phyloP scores from a whole-genome alignment of 1,140 invertebrate species.

The Drosophila setifemur region DNA sequence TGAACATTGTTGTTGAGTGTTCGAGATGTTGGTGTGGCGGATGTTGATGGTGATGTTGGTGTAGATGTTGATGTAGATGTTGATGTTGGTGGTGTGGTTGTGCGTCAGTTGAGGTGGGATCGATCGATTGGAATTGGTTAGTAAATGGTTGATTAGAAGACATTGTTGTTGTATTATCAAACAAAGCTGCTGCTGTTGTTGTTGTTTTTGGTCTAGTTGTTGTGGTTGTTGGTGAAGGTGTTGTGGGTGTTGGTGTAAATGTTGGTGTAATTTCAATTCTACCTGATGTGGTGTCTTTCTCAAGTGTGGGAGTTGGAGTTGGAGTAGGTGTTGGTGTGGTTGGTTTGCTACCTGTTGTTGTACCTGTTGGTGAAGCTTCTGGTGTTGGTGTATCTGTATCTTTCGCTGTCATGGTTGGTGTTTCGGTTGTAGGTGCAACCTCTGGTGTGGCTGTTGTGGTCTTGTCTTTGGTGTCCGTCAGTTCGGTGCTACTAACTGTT shows the following conservation, averaged over 20 bases:
- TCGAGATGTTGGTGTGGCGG: conserved; percentile 6
- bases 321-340: not conserved
- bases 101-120: conserved; percentile 42
- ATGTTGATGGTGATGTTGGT: not conserved
- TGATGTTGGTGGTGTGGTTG: conserved; percentile 14
- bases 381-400: not conserved
- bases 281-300: conserved; percentile 2
- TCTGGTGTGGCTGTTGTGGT: not conserved
- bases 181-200: conserved; percentile 43
- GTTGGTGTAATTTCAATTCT: not conserved
- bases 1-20: conserved; percentile 3
- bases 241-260: not conserved
- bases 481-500: conserved; percentile 6
- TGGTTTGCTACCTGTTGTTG: not conserved
- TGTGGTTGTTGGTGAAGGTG: conserved; percentile 1
- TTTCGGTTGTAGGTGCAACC: not conserved
- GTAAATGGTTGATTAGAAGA: conserved; percentile 48
- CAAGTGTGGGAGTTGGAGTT: too few species aligned
- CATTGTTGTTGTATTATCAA: conserved; percentile 47
- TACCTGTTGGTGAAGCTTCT: not conserved
- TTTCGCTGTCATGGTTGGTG: not conserved
- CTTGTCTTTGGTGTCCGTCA: not conserved
- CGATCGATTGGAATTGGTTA: conserved; percentile 47
- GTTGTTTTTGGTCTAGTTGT: not conserved
- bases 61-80: conserved; percentile 8